Conservation (phyloP, 2,113 vertebrate species). For the Fulmarus glacialis region DNA sequence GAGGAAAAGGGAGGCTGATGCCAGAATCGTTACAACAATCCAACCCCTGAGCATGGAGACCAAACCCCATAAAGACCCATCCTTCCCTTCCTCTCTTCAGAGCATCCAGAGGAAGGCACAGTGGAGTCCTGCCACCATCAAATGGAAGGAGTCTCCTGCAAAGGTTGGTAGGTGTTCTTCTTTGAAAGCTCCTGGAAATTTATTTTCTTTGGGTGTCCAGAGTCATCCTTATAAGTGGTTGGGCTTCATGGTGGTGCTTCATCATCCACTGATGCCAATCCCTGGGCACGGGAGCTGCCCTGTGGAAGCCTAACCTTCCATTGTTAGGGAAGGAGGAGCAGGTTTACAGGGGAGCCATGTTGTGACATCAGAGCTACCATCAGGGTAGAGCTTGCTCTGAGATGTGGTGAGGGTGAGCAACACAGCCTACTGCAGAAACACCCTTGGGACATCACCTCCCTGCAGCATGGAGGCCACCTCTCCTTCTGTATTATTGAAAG, state of each 20-base stretch:
- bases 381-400: neutral
- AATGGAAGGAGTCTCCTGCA: neutral
- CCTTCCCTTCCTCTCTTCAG: neutral
- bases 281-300: neutral
- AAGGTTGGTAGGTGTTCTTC: constrained; percentile 32
- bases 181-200: neutral
- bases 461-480: neutral
- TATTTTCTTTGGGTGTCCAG: neutral
- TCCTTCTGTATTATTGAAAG: neutral
- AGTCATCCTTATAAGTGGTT: neutral
- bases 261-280: neutral
- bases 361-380: neutral
- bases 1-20: neutral
- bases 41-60: neutral
- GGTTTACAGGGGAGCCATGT: neutral
- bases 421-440: neutral
- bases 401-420: neutral
- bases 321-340: neutral
- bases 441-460: neutral
- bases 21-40: neutral
- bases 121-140: neutral
- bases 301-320: neutral
- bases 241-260: neutral
- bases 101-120: neutral
- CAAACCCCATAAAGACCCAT: neutral